Conservation (phyloP, 1,140 invertebrate genomes). For the Coptotermes formosanus region DNA sequence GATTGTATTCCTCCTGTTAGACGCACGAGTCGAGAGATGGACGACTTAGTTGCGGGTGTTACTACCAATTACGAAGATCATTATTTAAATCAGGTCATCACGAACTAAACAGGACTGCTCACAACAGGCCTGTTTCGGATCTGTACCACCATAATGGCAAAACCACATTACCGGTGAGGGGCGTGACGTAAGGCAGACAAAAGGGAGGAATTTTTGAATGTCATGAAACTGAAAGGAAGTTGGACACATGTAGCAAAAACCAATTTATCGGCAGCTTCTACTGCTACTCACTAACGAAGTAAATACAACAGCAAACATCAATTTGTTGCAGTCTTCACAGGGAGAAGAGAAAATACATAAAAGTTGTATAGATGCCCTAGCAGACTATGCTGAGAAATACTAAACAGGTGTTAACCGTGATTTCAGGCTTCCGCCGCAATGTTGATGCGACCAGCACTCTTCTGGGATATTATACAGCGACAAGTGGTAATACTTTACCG, state of each 20-base stretch:
- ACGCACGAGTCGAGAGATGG: not conserved
- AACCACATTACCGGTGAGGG: not conserved
- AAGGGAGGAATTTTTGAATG: not conserved
- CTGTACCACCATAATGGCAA: not conserved
- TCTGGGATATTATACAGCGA: too few species aligned
- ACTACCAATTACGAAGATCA: not conserved
- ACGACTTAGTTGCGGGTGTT: not conserved
- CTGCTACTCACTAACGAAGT: too few species aligned
- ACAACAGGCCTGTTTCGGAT: not conserved
- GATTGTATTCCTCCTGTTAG: not conserved
- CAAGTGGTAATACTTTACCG: too few species aligned
- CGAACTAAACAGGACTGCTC: not conserved
- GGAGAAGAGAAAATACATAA: too few species aligned
- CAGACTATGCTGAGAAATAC: too few species aligned
- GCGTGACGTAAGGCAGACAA: not conserved
- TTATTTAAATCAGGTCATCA: conserved; percentile 2
- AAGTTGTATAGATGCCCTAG: too few species aligned
- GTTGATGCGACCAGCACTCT: too few species aligned
- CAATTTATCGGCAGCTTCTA: not conserved
- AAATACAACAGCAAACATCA: too few species aligned
- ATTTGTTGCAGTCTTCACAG: too few species aligned
- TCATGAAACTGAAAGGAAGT: not conserved
- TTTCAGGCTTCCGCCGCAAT: too few species aligned
- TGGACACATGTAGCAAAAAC: not conserved
- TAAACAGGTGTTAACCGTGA: too few species aligned